These are phyloP conservation scores for Apodemus speciosus DNA, from an alignment of 2,113 vertebrate genomes.

Conservation along the genomic window DNA sequence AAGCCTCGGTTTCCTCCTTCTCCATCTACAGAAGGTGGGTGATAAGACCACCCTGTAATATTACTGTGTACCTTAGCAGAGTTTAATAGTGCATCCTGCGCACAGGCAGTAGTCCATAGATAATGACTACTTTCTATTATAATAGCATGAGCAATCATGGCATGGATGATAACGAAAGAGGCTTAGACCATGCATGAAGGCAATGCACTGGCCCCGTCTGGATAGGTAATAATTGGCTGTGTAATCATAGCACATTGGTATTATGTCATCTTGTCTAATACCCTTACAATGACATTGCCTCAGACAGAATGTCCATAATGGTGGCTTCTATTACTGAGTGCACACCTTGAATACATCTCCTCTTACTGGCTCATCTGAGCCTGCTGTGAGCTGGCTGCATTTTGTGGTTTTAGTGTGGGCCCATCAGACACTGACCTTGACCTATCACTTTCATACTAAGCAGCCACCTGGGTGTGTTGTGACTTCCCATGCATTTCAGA, in stretches of 20 bases:
- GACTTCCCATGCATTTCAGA: not conserved
- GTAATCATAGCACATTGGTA: not conserved
- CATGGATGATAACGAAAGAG: not conserved
- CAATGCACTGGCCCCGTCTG: not conserved
- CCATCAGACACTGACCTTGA: not conserved
- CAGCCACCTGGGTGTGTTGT: not conserved
- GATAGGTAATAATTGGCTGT: not conserved
- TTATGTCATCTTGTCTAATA: not conserved
- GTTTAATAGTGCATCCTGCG: not conserved
- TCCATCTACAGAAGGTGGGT: not conserved
- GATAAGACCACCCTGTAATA: not conserved
- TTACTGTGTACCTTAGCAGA: not conserved
- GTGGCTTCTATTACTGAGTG: not conserved
- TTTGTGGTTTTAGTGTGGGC: not conserved
- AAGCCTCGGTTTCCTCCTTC: not conserved
- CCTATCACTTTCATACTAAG: not conserved
- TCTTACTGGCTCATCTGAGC: not conserved
- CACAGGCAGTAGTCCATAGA: fast-evolving
- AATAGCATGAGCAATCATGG: too few species aligned
- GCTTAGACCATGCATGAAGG: not conserved
- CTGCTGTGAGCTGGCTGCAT: not conserved
- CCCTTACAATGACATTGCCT: not conserved
- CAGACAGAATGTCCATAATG: not conserved
- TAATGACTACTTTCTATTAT: not conserved
- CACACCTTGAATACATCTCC: not conserved